phyloP scores from a whole-genome alignment of 2,797 vertebrate genomes.

The Siniperca scherzeri region DNA sequence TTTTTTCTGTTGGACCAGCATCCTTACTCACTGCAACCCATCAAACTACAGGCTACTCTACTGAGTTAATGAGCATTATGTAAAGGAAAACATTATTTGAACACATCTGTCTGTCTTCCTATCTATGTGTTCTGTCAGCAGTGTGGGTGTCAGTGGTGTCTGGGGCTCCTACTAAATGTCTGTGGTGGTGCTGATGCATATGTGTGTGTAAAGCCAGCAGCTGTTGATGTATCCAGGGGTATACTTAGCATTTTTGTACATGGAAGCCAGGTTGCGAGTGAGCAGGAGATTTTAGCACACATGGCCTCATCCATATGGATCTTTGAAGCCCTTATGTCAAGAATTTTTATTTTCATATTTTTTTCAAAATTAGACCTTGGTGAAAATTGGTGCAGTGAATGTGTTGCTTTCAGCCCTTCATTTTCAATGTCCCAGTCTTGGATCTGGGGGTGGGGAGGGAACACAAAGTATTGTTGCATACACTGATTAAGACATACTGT shows the following conservation, averaged over 20 bases:
- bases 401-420: neutral
- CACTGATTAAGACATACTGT: neutral
- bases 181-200: conserved; percentile 2
- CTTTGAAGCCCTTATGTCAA: neutral
- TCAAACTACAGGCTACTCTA: neutral
- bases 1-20: neutral
- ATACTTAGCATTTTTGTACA: neutral
- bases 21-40: neutral
- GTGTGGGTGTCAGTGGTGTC: neutral
- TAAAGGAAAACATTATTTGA: neutral
- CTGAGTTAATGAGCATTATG: neutral
- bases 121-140: neutral
- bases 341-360: neutral
- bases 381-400: neutral
- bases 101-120: neutral
- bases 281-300: neutral
- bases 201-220: neutral
- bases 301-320: conserved; percentile 6
- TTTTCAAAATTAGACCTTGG: neutral
- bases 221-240: neutral
- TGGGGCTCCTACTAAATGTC: neutral
- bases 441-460: no score
- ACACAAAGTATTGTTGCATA: neutral
- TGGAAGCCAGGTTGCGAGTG: neutral
- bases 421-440: neutral